Base-by-base conservation (phyloP, 2,797 vertebrate species). In the Percopsis omiscomaycus region DNA sequence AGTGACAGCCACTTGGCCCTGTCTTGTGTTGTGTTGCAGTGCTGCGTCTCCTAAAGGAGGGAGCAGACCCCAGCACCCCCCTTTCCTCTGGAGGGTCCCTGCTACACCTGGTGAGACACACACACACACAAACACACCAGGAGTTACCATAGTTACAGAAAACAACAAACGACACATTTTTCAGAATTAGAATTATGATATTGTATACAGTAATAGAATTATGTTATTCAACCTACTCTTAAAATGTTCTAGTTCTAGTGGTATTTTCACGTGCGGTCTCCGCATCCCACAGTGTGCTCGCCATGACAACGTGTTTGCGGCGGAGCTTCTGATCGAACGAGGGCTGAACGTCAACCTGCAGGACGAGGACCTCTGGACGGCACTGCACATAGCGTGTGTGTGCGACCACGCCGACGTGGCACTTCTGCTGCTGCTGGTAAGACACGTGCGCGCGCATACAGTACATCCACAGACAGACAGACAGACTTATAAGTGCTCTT, bases 311-410 rank as follows among this genome's bases (percentile, higher is more conserved):
- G 89, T 93, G 70, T 96, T 98, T 80, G 93, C 94, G 4, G 93
- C 96, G 4, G 96, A 98, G 86, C 89, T 96, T 66, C 89, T 98
- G 57, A 94, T 96, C 15, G 96, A 98, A 79, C 93, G 92, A 76
- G 97, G 97, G 28, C 90, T 95, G 79, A 94, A 95, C 4, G 91
- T 95, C 74, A 95, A 98, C 91, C 93, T 93, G 75, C 97, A 97
- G 82, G 97, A 98, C 59, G 95, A 98, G 71, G 96, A 98, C 84
- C 93, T 91, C 54, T 98, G 96, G 96, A 98, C 96, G 0, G 93
- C 96, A 0, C 92, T 98, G 89, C 97, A 98, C 74, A 88, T 95
- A 12, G 96, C 97, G 28, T 95, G 94, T 69, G 95, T 93, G 0
- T 96, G 96, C 54, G 96, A 98, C 89, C 94, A 95, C 69, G 89